Evolutionary conservation across 2,113 vertebrate genomes (phyloP).

Genomic region (Tachuris rubrigastra): DNA sequence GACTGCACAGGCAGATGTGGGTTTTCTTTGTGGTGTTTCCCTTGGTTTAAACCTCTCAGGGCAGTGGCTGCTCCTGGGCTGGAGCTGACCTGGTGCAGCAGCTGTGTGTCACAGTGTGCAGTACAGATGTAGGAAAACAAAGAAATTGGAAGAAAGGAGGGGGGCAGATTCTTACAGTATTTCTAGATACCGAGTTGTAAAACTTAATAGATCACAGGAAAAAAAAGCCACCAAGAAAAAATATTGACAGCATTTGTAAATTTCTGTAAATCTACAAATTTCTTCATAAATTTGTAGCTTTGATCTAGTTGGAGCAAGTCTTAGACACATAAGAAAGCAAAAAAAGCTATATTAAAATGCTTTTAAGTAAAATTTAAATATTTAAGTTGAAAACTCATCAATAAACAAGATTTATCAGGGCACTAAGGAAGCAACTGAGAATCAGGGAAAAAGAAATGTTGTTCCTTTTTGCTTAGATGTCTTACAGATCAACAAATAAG

Average conservation of each 20-base stretch:
- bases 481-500: background rate
- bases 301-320: background rate
- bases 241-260: background rate
- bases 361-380: background rate
- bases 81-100: background rate
- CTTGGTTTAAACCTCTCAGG: background rate
- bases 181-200: background rate
- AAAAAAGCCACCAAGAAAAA: background rate
- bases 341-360: background rate
- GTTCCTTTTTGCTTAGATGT: background rate
- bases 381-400: background rate
- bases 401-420: background rate
- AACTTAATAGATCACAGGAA: background rate
- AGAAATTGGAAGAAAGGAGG: background rate
- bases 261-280: background rate
- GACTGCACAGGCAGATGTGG: background rate
- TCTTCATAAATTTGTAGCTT: background rate
- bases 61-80: background rate
- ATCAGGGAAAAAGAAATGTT: background rate
- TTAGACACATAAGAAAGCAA: background rate
- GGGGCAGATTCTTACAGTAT: background rate
- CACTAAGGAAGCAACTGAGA: background rate
- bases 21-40: background rate
- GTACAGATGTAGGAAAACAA: fast-evolving
- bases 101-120: fast-evolving